phyloP scores from a whole-genome alignment of 2,113 vertebrate species.

The Leptobrachium ailaonicum region DNA sequence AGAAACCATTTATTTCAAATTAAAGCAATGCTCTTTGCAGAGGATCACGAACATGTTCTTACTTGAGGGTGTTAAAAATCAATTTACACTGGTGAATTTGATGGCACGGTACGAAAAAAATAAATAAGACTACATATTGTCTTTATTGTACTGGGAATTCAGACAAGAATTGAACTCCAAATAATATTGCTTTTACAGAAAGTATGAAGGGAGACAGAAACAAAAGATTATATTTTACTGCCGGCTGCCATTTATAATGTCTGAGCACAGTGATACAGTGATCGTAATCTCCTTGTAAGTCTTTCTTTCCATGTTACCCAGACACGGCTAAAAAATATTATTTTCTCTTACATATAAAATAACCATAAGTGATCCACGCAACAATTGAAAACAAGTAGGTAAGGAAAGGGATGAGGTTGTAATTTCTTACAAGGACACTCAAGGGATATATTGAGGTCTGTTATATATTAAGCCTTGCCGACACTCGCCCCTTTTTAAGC shows the following conservation, averaged over 20 bases:
- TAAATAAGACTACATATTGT: not conserved
- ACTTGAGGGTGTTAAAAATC: slow-evolving; percentile 8
- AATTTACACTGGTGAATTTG: slow-evolving; percentile 3
- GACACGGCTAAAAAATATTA: too few species aligned
- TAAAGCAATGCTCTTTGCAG: not conserved
- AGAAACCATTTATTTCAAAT: not conserved
- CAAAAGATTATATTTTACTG: not conserved
- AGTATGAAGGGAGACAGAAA: not conserved
- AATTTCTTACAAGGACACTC: too few species aligned
- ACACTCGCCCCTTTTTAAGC: too few species aligned
- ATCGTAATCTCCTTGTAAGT: too few species aligned
- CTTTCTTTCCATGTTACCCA: too few species aligned
- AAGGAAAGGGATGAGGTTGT: too few species aligned
- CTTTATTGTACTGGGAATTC: slow-evolving; percentile 10
- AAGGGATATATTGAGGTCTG: too few species aligned
- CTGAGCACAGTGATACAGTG: too few species aligned
- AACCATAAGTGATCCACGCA: too few species aligned
- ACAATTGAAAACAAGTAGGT: too few species aligned
- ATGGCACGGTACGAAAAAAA: not conserved
- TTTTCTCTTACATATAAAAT: too few species aligned
- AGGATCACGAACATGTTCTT: not conserved
- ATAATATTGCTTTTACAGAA: not conserved
- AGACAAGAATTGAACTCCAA: slow-evolving; percentile 1
- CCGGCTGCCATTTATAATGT: not conserved
- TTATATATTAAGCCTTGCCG: too few species aligned